Base-by-base conservation (phyloP, 2,888 invertebrate species). In the Hirtodrosophila cameraria region DNA sequence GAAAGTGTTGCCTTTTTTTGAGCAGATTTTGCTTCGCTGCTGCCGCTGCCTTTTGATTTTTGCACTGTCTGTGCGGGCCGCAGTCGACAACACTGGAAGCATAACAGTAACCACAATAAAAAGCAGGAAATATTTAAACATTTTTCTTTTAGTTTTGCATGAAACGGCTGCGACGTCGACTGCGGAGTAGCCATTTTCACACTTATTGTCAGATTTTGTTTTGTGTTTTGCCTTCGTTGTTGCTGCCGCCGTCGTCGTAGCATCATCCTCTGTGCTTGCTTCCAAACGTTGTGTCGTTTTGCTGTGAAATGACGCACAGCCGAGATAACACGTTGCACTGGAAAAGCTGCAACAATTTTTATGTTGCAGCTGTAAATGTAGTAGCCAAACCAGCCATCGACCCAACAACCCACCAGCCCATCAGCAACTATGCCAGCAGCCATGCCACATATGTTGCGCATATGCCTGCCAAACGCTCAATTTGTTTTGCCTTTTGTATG, bases 101-200 rank as follows among this genome's bases (percentile, higher is more conserved):
- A 52, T 45, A 60, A 58, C 63, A 67, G 83, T 57, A 68, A 65
- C 71, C 75, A 80, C 67, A 76, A 88, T 88, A 89, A 89, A 89
- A 81, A 74, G 67, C 88, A 79, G 89, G 88, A 89, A 88, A 89
- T 89, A 87, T 89, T 89, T 88, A 88, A 87, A 87, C 88, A 88
- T 88, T 89, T 88, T 88, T 88, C 88, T 83, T 87, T 77, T 84
- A 84, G 84, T 86, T 87, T 84, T 85, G 82, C 77, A 84, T 75
- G 75, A 42, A 67, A 66, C 50, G 66, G 35, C 46, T 31, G 54
- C 38, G 42, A 53, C 49, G 64, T 18, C 55, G 52, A 57, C 74
- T 11, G 46, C 38, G 69, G 53, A 59, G 66, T 59, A 71, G 67
- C 67, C 85, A 81, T 86, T 82, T 86, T 82, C 86, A 82, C 87